Evolutionary conservation across 2,113 vertebrate species (phyloP).

Genomic region (Oceanites oceanicus): DNA sequence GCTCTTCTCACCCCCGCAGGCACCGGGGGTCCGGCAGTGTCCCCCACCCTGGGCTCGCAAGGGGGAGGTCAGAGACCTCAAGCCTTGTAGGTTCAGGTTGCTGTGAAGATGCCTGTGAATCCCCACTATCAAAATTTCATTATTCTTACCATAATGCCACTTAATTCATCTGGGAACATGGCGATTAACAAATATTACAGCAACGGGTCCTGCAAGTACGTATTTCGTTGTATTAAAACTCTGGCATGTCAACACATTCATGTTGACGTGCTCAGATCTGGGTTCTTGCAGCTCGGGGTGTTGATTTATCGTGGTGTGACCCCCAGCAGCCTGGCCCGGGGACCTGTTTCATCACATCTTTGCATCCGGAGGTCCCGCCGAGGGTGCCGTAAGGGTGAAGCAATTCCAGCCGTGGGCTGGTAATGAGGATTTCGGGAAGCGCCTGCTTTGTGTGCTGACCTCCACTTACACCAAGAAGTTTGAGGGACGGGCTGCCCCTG

Average conservation of each 20-base stretch:
- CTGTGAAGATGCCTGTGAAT: not conserved
- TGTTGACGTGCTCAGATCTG: not conserved
- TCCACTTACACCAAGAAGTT: not conserved
- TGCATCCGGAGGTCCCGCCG: not conserved
- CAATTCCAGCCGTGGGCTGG: not conserved
- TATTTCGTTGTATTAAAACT: not conserved
- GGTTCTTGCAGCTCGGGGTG: not conserved
- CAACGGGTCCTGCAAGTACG: fast-evolving
- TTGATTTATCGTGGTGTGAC: not conserved
- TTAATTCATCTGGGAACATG: not conserved
- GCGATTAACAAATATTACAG: not conserved
- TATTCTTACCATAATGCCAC: not conserved
- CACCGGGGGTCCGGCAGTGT: not conserved
- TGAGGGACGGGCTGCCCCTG: not conserved
- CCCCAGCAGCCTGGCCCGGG: not conserved
- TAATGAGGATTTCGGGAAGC: not conserved
- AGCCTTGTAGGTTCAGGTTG: not conserved
- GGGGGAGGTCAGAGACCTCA: not conserved
- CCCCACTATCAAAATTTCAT: not conserved
- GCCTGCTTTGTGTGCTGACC: not conserved
- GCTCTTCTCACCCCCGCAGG: not conserved
- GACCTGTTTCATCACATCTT: not conserved
- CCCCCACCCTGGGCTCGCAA: fast-evolving
- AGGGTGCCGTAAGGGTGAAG: not conserved
- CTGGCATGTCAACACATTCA: not conserved